phyloP scores from a whole-genome alignment of 2,797 vertebrate genomes.

The Chiroxiphia lanceolata region DNA sequence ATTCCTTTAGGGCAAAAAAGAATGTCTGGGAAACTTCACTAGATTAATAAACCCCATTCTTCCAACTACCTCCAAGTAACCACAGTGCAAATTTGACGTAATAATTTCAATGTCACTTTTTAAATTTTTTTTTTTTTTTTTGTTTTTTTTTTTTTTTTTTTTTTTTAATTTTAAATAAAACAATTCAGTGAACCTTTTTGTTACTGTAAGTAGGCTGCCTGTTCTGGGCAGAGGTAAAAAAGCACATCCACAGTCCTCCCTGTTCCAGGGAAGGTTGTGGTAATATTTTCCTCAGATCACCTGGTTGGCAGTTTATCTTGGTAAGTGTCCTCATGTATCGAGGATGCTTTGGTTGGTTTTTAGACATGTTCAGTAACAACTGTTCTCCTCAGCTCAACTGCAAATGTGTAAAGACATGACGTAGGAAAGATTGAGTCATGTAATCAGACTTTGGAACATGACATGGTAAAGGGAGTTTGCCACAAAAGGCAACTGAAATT shows the following conservation, averaged over 20 bases:
- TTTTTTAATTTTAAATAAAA: not conserved
- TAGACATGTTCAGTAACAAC: not conserved
- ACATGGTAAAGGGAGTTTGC: not conserved
- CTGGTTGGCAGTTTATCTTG: not conserved
- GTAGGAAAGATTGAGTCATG: not conserved
- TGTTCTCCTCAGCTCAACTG: not conserved
- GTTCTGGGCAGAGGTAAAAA: not conserved
- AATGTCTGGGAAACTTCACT: not conserved
- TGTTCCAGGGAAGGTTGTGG: not conserved
- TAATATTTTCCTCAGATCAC: not conserved
- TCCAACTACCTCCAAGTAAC: not conserved
- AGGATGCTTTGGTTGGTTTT: not conserved
- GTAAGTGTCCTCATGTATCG: fast-evolving
- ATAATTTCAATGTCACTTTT: not conserved
- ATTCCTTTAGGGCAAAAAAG: not conserved
- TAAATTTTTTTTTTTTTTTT: not conserved
- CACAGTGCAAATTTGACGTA: not conserved
- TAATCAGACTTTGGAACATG: not conserved
- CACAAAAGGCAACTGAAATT: not conserved
- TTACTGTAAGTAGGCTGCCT: fast-evolving
- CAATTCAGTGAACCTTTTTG: fast-evolving
- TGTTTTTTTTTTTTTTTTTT: not conserved
- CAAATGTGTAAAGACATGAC: not conserved
- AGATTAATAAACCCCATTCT: not conserved
- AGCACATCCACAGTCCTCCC: too few species aligned